These are phyloP conservation scores for Amphibalanus amphitrite DNA, from an alignment of 1,140 invertebrate species.

Conservation along the genomic window DNA sequence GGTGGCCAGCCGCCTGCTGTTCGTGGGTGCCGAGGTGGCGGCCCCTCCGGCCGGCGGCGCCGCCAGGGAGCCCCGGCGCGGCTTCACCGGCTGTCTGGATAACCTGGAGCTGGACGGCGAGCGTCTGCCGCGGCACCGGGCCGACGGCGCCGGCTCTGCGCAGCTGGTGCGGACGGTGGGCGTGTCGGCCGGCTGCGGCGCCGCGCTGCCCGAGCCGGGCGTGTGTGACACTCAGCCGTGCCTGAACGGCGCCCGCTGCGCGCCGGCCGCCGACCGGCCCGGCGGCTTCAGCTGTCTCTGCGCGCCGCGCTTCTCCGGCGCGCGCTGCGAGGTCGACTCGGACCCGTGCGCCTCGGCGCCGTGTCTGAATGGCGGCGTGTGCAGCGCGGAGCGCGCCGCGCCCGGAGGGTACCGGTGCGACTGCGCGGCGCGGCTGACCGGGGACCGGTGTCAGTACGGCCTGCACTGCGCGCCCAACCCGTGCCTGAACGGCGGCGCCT, in stretches of 20 bases:
- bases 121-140: constrained; percentile 53
- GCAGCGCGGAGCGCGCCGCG: constrained; percentile 23
- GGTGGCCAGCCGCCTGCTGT: constrained; percentile 59
- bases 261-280: neutral
- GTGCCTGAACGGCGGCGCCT: too few relatives aligned
- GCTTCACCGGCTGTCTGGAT: constrained; percentile 81
- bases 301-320: constrained; percentile 54
- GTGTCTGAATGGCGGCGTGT: constrained; percentile 51
- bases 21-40: constrained; percentile 63
- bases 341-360: constrained; percentile 79
- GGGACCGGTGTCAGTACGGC: constrained; percentile 31
- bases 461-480: constrained; percentile 29
- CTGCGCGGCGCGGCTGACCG: constrained; percentile 27
- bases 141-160: constrained; percentile 31
- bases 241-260: constrained; percentile 11
- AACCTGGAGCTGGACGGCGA: constrained; percentile 62
- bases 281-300: constrained; percentile 49
- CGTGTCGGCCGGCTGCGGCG: constrained; percentile 49
- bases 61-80: constrained; percentile 24
- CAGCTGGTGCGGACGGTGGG: constrained; percentile 46
- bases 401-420: constrained; percentile 24
- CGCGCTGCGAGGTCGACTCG: constrained; percentile 63
- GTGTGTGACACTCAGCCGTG: constrained; percentile 74
- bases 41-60: constrained; percentile 17
- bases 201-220: constrained; percentile 42